Evolutionary conservation across 2,797 vertebrate species (phyloP).

Genomic region (Pteropus rufus): DNA sequence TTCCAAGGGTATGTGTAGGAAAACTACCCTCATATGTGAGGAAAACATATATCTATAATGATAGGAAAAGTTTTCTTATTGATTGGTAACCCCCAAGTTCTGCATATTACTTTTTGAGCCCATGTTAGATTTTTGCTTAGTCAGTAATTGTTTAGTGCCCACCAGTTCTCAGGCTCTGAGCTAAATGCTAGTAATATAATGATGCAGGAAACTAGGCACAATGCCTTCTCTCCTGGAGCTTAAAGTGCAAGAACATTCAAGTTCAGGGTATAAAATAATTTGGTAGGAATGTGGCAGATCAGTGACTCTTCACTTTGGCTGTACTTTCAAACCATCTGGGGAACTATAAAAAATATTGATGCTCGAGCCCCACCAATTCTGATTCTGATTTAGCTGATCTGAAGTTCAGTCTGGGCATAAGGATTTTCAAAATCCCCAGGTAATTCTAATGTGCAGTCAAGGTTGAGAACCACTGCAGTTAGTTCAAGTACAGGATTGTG

Average conservation of each 20-base stretch:
- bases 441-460: not conserved
- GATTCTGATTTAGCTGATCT: not conserved
- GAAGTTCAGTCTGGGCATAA: not conserved
- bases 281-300: not conserved
- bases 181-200: not conserved
- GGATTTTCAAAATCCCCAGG: not conserved
- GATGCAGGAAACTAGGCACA: not conserved
- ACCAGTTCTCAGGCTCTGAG: not conserved
- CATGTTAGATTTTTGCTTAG: not conserved
- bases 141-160: not conserved
- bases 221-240: not conserved
- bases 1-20: not conserved
- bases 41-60: not conserved
- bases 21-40: not conserved
- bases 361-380: not conserved
- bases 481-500: not conserved
- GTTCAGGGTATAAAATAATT: not conserved
- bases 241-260: not conserved
- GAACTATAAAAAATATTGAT: not conserved
- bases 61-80: not conserved
- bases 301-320: not conserved
- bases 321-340: not conserved
- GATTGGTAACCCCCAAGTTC: not conserved
- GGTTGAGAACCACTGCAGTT: not conserved
- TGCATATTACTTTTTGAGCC: not conserved